Conservation (phyloP, 2,888 invertebrate species). For the Apamea monoglypha region DNA sequence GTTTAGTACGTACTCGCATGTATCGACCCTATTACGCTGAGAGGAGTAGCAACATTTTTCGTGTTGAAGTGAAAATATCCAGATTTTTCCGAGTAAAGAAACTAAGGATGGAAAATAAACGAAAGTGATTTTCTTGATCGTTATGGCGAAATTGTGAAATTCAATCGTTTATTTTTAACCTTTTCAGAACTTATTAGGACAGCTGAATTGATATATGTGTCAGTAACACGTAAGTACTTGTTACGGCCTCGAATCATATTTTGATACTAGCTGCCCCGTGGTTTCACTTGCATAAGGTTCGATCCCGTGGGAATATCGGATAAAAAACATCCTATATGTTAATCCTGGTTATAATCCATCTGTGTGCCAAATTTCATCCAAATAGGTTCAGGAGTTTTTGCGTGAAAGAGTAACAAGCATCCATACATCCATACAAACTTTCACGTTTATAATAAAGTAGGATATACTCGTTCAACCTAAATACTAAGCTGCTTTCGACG, state of each 20-base stretch:
- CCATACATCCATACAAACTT: no score
- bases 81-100: background rate
- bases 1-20: background rate
- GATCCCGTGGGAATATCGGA: no score
- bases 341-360: no score
- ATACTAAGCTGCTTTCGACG: no score
- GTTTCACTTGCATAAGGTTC: no score
- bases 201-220: background rate
- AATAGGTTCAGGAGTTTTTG: no score
- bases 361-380: no score
- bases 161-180: background rate
- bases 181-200: background rate
- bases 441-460: no score
- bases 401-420: no score
- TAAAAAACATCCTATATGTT: no score
- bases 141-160: background rate
- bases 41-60: background rate
- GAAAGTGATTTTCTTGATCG: background rate
- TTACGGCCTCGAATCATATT: background rate
- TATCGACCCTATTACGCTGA: slow-evolving; percentile 10
- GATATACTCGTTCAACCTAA: background rate
- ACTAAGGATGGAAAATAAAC: background rate
- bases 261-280: no score
- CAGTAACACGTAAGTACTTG: background rate
- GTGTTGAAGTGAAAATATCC: slow-evolving; percentile 9